phyloP scores from a whole-genome alignment of 2,113 vertebrate species.

The Scatophagus argus region DNA sequence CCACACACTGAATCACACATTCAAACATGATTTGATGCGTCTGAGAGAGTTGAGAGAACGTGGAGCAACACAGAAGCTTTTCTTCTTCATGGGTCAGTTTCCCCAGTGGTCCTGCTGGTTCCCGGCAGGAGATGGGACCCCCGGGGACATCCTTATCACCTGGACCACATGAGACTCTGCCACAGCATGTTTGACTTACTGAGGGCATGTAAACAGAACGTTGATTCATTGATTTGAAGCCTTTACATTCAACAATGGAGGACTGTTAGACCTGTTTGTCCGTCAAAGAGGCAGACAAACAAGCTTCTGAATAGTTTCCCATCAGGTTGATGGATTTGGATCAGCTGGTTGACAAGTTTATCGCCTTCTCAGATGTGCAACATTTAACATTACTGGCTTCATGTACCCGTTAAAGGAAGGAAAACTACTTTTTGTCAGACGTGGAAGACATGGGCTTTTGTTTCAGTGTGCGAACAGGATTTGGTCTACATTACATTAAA shows the following conservation, averaged over 20 bases:
- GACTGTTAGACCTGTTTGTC: slow-evolving; percentile 36
- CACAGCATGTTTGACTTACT: slow-evolving; percentile 47
- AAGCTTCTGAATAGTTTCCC: slow-evolving; percentile 23
- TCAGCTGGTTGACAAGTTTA: neutral
- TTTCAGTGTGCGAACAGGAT: no score
- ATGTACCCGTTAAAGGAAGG: neutral
- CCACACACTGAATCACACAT: neutral
- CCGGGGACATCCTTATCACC: slow-evolving; percentile 42
- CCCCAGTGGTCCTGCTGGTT: neutral
- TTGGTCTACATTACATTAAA: no score
- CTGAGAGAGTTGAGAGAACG: no score
- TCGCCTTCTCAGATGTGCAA: neutral
- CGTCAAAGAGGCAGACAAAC: slow-evolving; percentile 5
- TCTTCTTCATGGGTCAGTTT: neutral
- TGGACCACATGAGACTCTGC: slow-evolving; percentile 22
- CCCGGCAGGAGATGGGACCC: slow-evolving; percentile 30
- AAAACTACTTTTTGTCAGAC: no score
- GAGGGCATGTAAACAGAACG: slow-evolving; percentile 59
- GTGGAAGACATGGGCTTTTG: no score
- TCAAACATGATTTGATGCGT: neutral
- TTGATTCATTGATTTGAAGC: slow-evolving; percentile 28
- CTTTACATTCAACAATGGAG: slow-evolving; percentile 27
- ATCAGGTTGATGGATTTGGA: neutral
- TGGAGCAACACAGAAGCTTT: no score
- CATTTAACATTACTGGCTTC: neutral